These are phyloP conservation scores for Dendrocincla tyrannina DNA, from an alignment of 2,797 vertebrate species.

Conservation along the genomic window DNA sequence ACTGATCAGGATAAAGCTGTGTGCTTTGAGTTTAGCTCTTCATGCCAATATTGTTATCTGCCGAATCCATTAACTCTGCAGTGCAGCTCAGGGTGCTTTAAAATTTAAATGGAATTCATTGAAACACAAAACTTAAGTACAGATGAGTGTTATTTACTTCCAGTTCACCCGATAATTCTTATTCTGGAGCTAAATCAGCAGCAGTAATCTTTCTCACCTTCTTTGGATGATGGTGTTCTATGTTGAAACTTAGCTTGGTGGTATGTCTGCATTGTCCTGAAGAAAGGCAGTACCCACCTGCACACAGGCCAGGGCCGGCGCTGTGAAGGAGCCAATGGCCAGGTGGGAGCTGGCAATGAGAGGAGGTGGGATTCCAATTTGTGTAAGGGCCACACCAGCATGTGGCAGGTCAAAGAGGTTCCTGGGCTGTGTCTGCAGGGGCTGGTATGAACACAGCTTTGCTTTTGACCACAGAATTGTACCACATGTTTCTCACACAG, in stretches of 20 bases:
- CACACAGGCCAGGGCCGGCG: fast-evolving
- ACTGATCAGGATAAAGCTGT: not conserved
- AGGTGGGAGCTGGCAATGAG: not conserved
- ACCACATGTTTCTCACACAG: not conserved
- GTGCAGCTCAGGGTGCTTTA: not conserved
- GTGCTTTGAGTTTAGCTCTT: not conserved
- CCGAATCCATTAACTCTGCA: not conserved
- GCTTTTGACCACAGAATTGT: not conserved
- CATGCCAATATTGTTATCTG: not conserved
- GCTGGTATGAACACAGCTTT: not conserved
- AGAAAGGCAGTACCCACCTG: not conserved
- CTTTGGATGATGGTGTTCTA: not conserved
- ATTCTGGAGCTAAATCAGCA: not conserved
- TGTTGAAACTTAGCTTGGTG: not conserved
- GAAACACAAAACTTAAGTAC: not conserved
- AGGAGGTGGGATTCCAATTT: not conserved
- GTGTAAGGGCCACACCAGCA: fast-evolving
- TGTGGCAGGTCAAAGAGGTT: not conserved
- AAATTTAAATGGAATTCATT: slow-evolving; percentile 24
- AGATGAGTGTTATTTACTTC: not conserved
- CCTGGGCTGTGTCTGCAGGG: not conserved
- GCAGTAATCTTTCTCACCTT: not conserved
- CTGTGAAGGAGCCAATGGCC: not conserved
- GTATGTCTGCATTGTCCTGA: not conserved
- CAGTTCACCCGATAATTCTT: not conserved